Base-by-base conservation (phyloP, 2,113 vertebrate species). In the Copsychus sechellarum region DNA sequence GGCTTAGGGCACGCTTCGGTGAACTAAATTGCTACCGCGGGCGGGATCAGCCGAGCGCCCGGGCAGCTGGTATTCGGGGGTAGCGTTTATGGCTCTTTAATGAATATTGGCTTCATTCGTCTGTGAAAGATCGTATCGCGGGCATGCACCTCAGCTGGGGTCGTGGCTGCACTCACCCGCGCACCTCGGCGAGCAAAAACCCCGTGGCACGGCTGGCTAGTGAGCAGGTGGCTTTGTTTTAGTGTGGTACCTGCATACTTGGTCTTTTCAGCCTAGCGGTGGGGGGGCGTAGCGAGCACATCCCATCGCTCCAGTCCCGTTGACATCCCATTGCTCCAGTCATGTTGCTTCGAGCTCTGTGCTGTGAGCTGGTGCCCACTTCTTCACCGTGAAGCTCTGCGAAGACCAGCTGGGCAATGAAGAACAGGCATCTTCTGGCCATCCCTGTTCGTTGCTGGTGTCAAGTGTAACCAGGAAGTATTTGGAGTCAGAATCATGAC, bases 31-130 rank as follows among this genome's bases (percentile, higher is more conserved):
- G 94, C 92, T 61, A 81, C 87, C 92, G 26, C 50, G 82, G 95
- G 93, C 90, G 53, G 73, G 34, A 72, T 62, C 62, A 20, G 65
- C 80, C 36, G 64, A 6, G 53, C 23, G 25, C 74, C 48, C 69
- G 5, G 50, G 90, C 90, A 58, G 83, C 88, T 60, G 93, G 67
- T 64, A 48, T 94, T 73, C 80, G 81, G 61, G 66, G 95, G 93
- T 54, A 84, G 77, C 80, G 87, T 93, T 98, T 98, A 98, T 97
- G 95, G 93, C 96, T 96, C 88, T 95, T 96, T 98, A 97, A 97
- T 97, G 93, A 40, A 10, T 47, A 73, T 70, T 92, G 95, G 64
- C 72, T 51, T 54, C 70, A 43, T 78, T 94, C 9, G 70, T 26
- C 54, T 23, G 86, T 31, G 34, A 31, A 91, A 83, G 93, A 96